These are phyloP conservation scores for Myotis yumanensis DNA, from an alignment of 2,113 vertebrate genomes.

Conservation along the genomic window DNA sequence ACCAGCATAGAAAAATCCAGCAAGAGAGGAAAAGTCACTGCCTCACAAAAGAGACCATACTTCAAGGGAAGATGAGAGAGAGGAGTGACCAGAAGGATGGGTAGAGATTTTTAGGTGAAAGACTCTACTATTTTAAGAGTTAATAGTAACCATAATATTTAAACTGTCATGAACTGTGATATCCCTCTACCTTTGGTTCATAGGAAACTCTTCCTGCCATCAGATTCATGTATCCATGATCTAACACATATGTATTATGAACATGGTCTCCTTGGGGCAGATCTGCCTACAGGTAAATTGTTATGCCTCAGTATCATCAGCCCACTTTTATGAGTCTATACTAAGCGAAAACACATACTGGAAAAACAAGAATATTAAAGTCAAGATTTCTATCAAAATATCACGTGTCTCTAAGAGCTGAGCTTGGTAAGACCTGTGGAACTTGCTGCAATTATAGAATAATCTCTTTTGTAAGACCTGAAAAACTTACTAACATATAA, in stretches of 20 bases:
- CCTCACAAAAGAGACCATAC: not conserved
- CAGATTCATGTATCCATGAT: conserved; percentile 21
- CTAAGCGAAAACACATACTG: not conserved
- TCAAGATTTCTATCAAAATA: conserved; percentile 46
- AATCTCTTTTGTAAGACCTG: not conserved
- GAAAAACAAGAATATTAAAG: conserved; percentile 29
- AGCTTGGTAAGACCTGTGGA: not conserved
- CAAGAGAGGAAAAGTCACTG: not conserved
- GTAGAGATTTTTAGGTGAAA: not conserved
- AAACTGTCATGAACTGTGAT: not conserved
- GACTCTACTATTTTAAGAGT: not conserved
- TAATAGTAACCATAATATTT: not conserved
- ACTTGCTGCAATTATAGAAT: not conserved
- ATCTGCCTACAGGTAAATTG: not conserved
- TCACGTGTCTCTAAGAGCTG: not conserved
- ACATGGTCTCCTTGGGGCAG: not conserved
- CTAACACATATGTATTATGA: not conserved
- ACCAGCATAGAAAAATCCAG: not conserved
- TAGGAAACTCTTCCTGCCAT: not conserved
- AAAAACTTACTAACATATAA: not conserved
- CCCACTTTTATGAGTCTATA: not conserved
- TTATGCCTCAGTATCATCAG: conserved; percentile 3
- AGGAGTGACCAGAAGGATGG: not conserved
- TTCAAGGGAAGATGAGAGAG: not conserved
- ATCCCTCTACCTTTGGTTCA: not conserved